These are phyloP conservation scores for Diplodus sargus DNA, from an alignment of 2,797 vertebrate genomes.

Conservation along the genomic window DNA sequence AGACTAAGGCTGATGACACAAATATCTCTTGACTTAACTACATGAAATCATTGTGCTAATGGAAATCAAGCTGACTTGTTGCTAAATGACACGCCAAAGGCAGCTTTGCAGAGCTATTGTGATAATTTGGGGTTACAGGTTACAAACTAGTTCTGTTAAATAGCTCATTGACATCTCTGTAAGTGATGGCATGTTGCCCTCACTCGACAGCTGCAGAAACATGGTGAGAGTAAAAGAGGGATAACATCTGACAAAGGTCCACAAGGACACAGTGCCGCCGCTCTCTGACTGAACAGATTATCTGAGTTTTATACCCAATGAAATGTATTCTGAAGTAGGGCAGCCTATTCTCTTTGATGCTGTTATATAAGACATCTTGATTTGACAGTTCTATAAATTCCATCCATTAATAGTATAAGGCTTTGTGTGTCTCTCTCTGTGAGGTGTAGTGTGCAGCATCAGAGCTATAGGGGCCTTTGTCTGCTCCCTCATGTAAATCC, in stretches of 20 bases:
- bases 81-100: neutral
- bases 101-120: neutral
- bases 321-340: conserved; percentile 7
- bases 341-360: conserved; percentile 23
- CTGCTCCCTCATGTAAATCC: neutral
- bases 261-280: neutral
- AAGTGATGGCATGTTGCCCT: conserved; percentile 9
- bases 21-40: neutral
- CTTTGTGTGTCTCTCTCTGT: neutral
- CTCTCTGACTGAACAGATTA: conserved; percentile 24
- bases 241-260: neutral
- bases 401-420: conserved; percentile 14
- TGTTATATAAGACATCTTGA: conserved; percentile 22
- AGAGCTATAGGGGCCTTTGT: conserved; percentile 25
- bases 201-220: conserved; percentile 22
- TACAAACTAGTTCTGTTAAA: neutral
- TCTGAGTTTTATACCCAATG: neutral
- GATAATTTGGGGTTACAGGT: neutral
- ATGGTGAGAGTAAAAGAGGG: too few relatives aligned
- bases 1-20: too few relatives aligned
- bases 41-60: too few relatives aligned
- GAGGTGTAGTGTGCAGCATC: conserved; percentile 1
- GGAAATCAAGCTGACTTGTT: neutral
- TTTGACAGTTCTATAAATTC: conserved; percentile 26
- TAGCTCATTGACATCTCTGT: neutral